Evolutionary conservation across 1,140 invertebrate species (phyloP).

Genomic region (Eriosoma lanigerum): DNA sequence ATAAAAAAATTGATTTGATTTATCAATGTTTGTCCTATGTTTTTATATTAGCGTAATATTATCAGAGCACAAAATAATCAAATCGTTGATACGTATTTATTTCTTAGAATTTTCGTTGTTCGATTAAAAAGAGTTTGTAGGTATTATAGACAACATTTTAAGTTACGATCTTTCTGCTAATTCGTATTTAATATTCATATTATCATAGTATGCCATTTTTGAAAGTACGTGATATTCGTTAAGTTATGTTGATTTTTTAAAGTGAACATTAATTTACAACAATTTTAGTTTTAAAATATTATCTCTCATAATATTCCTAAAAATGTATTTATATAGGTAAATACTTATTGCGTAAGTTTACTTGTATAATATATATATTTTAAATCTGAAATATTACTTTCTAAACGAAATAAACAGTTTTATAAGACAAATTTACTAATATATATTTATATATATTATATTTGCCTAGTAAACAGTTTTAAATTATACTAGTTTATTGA

Average conservation of each 20-base stretch:
- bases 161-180: neutral
- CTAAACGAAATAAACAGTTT: neutral
- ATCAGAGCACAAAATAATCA: neutral
- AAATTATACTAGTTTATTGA: constrained; percentile 5
- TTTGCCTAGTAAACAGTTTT: neutral
- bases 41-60: too few species aligned
- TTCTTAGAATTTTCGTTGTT: neutral
- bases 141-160: too few species aligned
- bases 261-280: constrained; percentile 6
- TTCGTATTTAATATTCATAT: neutral
- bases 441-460: neutral
- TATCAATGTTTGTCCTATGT: too few species aligned
- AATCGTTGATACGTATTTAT: neutral
- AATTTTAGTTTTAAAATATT: neutral
- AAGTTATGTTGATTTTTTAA: neutral
- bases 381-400: too few species aligned
- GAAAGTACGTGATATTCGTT: constrained; percentile 11
- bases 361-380: neutral
- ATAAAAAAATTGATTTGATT: too few species aligned
- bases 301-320: too few species aligned
- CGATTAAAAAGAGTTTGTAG: neutral
- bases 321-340: too few species aligned
- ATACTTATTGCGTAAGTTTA: too few species aligned
- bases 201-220: neutral
- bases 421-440: neutral